Conservation (phyloP, 2,888 invertebrate genomes). For the Metellina segmentata region DNA sequence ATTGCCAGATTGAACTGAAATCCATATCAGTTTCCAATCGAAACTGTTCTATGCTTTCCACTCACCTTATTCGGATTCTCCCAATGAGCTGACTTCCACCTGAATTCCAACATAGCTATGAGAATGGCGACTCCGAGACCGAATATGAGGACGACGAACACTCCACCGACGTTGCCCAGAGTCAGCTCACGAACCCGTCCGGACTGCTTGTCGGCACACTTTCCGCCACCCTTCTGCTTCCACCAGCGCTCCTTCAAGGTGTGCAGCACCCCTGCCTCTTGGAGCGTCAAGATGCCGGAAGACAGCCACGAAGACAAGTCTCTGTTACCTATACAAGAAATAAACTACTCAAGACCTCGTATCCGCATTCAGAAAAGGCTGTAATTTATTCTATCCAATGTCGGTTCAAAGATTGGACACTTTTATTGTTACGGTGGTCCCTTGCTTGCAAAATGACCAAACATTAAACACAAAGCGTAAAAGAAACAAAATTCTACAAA, state of each 20-base stretch:
- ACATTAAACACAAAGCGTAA: too few relatives aligned
- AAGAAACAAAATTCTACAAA: too few relatives aligned
- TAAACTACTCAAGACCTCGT: too few relatives aligned
- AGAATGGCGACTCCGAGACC: conserved; percentile 95
- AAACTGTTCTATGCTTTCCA: not conserved
- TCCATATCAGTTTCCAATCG: too few relatives aligned
- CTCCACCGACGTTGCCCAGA: conserved; percentile 96
- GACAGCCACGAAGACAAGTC: conserved; percentile 84
- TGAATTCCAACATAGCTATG: conserved; percentile 97
- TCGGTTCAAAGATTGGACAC: not conserved
- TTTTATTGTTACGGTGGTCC: too few relatives aligned
- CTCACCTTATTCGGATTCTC: conserved; percentile 94
- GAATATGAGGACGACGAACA: conserved; percentile 96
- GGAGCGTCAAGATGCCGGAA: conserved; percentile 95
- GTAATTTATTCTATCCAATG: not conserved
- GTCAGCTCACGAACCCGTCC: conserved; percentile 85
- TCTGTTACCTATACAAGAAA: conserved; percentile 23
- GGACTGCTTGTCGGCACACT: conserved; percentile 76
- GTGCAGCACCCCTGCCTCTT: conserved; percentile 95
- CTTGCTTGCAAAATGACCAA: too few relatives aligned
- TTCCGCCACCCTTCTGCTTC: conserved; percentile 94
- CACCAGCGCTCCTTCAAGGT: conserved; percentile 91
- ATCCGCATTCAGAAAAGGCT: not conserved
- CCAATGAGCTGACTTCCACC: conserved; percentile 96
- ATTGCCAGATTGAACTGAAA: too few relatives aligned